phyloP scores from a whole-genome alignment of 1,140 invertebrate genomes.

The Temnothorax nylanderi region DNA sequence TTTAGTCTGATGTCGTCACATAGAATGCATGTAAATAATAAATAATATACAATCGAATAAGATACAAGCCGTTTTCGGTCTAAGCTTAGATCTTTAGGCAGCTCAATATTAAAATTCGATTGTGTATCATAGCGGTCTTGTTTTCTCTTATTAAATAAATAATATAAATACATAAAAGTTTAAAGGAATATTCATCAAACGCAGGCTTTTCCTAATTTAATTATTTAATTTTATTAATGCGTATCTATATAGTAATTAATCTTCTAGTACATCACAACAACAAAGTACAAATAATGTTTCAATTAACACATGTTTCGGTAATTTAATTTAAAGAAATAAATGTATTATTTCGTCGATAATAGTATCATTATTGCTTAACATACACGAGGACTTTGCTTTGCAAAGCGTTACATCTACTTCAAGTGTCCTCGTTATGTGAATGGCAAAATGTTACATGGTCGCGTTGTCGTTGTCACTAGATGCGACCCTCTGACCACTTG shows the following conservation, averaged over 20 bases:
- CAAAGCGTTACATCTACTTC: background rate
- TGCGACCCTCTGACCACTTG: constrained; percentile 3
- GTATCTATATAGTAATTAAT: background rate
- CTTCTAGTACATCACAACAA: background rate
- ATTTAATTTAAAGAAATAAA: background rate
- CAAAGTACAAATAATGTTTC: background rate
- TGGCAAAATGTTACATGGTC: constrained; percentile 25
- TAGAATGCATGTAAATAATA: background rate
- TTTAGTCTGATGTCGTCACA: background rate
- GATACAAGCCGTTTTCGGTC: too few relatives aligned
- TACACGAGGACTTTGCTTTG: background rate
- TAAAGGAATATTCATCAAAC: background rate
- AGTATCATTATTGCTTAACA: background rate
- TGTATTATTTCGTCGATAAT: background rate
- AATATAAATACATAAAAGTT: background rate
- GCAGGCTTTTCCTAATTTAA: background rate
- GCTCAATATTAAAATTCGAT: too few relatives aligned
- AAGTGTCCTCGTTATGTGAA: background rate
- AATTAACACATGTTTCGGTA: background rate
- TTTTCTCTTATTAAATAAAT: too few relatives aligned
- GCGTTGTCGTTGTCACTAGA: background rate
- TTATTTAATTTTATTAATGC: background rate
- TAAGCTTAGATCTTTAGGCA: too few relatives aligned
- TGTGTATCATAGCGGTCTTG: too few relatives aligned
- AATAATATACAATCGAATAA: too few relatives aligned